These are phyloP conservation scores for Saccopteryx bilineata DNA, from an alignment of 2,113 vertebrate genomes.

Conservation along the genomic window DNA sequence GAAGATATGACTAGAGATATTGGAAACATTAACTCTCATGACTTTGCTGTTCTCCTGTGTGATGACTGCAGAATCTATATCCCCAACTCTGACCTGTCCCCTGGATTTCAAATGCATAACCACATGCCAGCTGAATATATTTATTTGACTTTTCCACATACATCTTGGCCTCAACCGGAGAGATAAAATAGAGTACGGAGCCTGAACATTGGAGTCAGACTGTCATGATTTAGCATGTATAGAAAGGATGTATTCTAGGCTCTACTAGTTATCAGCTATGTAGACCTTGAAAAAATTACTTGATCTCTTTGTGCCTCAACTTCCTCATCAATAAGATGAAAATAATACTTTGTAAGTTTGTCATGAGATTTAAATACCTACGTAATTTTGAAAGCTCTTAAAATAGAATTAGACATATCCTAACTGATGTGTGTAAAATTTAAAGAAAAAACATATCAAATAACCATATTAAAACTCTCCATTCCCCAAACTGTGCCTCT, in stretches of 20 bases:
- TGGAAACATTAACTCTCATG: not conserved
- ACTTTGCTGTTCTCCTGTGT: not conserved
- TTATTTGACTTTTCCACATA: not conserved
- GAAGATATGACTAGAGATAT: not conserved
- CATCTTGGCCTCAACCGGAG: not conserved
- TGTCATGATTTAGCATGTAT: not conserved
- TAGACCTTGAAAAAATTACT: constrained; percentile 9
- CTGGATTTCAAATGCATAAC: not conserved
- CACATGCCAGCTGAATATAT: not conserved
- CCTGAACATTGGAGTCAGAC: not conserved
- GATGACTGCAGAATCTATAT: not conserved
- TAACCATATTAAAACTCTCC: constrained; percentile 49
- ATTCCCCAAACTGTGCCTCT: not conserved
- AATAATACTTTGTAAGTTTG: not conserved
- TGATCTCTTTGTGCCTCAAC: not conserved
- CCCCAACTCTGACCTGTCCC: not conserved
- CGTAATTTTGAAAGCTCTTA: not conserved
- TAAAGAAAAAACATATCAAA: not conserved
- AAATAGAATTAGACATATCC: constrained; percentile 12
- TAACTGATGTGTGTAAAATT: not conserved
- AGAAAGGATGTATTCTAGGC: not conserved
- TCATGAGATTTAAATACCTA: not conserved
- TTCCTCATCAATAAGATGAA: not conserved
- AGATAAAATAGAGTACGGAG: not conserved
- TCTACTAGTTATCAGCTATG: not conserved